Evolutionary conservation across 2,888 invertebrate species (phyloP).

Genomic region (Nycteola revayana): DNA sequence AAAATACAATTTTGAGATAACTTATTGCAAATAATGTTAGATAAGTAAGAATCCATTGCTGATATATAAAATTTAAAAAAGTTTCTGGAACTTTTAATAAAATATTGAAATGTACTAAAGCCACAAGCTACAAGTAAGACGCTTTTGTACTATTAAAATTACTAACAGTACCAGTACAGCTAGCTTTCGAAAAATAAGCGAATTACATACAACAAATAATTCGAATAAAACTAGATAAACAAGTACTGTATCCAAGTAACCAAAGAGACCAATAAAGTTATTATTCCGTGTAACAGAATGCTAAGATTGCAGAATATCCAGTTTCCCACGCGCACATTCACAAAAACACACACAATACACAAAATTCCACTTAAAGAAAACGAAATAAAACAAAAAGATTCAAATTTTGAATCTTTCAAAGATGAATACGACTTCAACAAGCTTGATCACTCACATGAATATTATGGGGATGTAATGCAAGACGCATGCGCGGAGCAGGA

Average conservation of each 20-base stretch:
- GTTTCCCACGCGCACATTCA: constrained; percentile 53
- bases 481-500: constrained; percentile 65
- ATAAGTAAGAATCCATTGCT: too few species aligned
- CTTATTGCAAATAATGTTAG: too few species aligned
- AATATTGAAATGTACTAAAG: too few species aligned
- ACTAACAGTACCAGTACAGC: too few species aligned
- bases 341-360: constrained; percentile 20
- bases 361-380: constrained; percentile 14
- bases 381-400: constrained; percentile 6
- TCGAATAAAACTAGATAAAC: constrained; percentile 23
- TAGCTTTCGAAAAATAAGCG: constrained; percentile 10
- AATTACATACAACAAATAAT: constrained; percentile 8
- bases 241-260: constrained; percentile 13
- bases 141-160: too few species aligned
- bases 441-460: constrained; percentile 74
- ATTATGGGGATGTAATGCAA: constrained; percentile 70
- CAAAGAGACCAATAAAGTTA: constrained; percentile 38
- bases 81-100: too few species aligned
- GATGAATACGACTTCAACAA: neutral
- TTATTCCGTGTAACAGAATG: constrained; percentile 56
- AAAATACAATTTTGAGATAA: too few species aligned
- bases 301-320: constrained; percentile 67
- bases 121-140: too few species aligned
- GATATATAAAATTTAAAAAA: too few species aligned
- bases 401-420: neutral